Evolutionary conservation across 2,888 invertebrate genomes (phyloP).

Genomic region (Pristionchus entomophagus): DNA sequence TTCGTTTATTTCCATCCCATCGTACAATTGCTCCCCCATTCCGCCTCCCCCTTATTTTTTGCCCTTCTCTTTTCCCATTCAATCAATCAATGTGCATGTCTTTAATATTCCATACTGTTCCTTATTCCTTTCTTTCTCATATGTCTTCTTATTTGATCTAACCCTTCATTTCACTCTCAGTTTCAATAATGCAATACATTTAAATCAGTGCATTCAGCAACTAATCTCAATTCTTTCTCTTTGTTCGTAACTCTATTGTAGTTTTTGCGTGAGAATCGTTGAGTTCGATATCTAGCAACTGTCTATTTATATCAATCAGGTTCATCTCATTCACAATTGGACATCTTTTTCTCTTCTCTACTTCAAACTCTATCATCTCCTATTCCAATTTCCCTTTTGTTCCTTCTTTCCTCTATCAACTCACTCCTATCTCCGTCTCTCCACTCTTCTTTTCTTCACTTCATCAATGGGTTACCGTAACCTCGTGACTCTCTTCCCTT

Average conservation of each 20-base stretch:
- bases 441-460: too few species aligned
- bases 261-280: not conserved
- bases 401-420: not conserved
- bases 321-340: not conserved
- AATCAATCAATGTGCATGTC: not conserved
- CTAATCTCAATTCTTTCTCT: not conserved
- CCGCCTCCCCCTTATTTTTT: too few species aligned
- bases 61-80: too few species aligned
- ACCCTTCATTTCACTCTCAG: not conserved
- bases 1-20: too few species aligned
- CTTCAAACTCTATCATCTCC: not conserved
- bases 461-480: conserved; percentile 12
- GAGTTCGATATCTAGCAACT: not conserved
- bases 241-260: conserved; percentile 10
- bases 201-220: not conserved
- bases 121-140: not conserved
- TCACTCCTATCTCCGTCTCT: not conserved
- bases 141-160: not conserved
- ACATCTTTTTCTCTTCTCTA: not conserved
- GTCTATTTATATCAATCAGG: not conserved
- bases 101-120: not conserved
- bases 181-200: not conserved
- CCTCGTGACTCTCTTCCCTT: not conserved
- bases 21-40: too few species aligned
- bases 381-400: not conserved